Evolutionary conservation across 2,797 vertebrate species (phyloP).

Genomic region (Anabas testudineus): DNA sequence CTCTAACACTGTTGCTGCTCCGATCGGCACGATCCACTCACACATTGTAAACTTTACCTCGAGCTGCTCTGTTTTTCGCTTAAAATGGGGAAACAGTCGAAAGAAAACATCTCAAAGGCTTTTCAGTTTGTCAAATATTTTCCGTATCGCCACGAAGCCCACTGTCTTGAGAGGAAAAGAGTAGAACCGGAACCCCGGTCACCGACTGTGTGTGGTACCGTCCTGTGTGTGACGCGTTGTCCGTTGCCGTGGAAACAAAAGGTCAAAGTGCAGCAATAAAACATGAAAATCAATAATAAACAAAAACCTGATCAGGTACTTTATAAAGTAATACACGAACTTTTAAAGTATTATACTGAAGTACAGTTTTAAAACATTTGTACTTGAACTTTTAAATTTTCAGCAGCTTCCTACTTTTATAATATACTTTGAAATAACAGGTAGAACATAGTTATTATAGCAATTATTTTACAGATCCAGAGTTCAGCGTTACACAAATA

Average conservation of each 20-base stretch:
- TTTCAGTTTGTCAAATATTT: neutral
- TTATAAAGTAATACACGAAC: neutral
- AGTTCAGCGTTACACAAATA: neutral
- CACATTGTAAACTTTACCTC: neutral
- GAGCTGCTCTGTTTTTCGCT: neutral
- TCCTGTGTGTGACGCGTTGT: conserved; percentile 79
- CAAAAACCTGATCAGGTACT: too few relatives aligned
- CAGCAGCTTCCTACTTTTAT: neutral
- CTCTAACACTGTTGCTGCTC: conserved; percentile 39
- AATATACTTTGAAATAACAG: neutral
- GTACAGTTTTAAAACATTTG: neutral
- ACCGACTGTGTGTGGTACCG: conserved; percentile 62
- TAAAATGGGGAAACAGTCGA: neutral
- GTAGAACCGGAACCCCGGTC: conserved; percentile 40
- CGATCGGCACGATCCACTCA: conserved; percentile 45
- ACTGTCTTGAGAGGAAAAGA: conserved; percentile 3
- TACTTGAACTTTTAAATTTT: too few relatives aligned
- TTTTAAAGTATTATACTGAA: neutral
- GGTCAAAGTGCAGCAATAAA: conserved; percentile 41
- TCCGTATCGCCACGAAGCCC: neutral
- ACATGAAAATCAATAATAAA: neutral
- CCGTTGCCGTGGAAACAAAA: conserved; percentile 76
- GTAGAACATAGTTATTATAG: neutral
- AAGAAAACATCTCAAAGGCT: neutral
- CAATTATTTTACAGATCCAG: neutral